Percentiles rank a stretch among this genome's conserved stretches.
These are phyloP conservation scores for Platysteira castanea DNA, from an alignment of 2,113 vertebrate genomes.

Conservation along the genomic window DNA sequence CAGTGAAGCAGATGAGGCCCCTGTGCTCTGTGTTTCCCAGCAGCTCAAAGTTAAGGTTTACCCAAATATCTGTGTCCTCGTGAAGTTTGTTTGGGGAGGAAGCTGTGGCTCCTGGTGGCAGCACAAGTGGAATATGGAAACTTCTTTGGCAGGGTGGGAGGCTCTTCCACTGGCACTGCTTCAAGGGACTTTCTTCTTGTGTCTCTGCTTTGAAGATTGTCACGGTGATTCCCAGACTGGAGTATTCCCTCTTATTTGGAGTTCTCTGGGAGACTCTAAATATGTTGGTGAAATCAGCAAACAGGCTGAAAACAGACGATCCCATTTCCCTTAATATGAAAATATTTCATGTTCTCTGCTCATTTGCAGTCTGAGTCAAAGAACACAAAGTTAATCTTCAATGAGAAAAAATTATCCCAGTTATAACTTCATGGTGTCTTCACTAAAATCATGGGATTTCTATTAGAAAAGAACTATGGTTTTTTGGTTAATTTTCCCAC, in stretches of 20 bases:
- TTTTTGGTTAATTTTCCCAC: background rate
- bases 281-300: background rate
- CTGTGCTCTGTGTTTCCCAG: background rate
- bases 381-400: background rate
- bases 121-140: background rate
- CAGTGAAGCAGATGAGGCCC: background rate
- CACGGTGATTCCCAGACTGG: background rate
- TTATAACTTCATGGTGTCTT: background rate
- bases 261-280: background rate
- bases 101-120: background rate
- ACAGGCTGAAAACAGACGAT: background rate
- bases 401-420: background rate
- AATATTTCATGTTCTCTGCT: background rate
- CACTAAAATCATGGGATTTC: background rate
- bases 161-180: background rate
- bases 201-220: background rate
- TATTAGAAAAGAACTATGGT: background rate
- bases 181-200: background rate
- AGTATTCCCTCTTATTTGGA: background rate
- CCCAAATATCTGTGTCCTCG: background rate
- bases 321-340: background rate
- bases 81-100: background rate
- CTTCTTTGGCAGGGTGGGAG: background rate
- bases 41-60: background rate
- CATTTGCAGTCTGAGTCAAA: background rate